Conservation (phyloP, 2,888 invertebrate genomes). For the Gastrophysa polygoni region DNA sequence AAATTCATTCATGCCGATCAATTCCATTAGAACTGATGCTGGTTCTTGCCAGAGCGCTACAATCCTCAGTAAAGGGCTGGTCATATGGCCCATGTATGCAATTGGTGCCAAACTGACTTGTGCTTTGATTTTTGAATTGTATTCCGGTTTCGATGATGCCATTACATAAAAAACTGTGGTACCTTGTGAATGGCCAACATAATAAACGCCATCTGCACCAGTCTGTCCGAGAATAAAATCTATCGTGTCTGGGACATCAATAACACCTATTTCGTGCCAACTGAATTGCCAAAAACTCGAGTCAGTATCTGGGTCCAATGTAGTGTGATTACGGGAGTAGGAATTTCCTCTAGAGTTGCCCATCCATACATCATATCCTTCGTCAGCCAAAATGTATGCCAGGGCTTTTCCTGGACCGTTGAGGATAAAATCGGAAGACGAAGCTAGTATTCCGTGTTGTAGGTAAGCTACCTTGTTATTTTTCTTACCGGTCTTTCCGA, state of each 20-base stretch:
- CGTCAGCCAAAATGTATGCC: slow-evolving; percentile 43
- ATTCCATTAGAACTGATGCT: slow-evolving; percentile 19
- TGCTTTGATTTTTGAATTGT: slow-evolving; percentile 69
- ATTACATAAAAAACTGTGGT: slow-evolving; percentile 72
- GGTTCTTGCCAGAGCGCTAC: slow-evolving; percentile 42
- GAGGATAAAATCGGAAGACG: slow-evolving; percentile 62
- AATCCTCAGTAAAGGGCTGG: slow-evolving; percentile 47
- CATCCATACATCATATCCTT: slow-evolving; percentile 50
- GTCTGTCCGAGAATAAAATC: slow-evolving; percentile 69
- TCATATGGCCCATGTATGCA: slow-evolving; percentile 66
- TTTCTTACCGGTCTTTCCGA: slow-evolving; percentile 55
- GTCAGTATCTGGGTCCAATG: slow-evolving; percentile 36
- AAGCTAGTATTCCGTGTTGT: slow-evolving; percentile 62
- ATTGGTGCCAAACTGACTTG: slow-evolving; percentile 75
- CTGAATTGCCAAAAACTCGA: slow-evolving; percentile 62
- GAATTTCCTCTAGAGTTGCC: slow-evolving; percentile 46
- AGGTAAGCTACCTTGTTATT: slow-evolving; percentile 53
- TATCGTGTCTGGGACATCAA: slow-evolving; percentile 82
- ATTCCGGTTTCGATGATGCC: slow-evolving; percentile 68
- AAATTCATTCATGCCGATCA: slow-evolving; percentile 65
- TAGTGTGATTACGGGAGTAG: slow-evolving; percentile 39
- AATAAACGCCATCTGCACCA: slow-evolving; percentile 67
- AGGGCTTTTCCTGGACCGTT: slow-evolving; percentile 59
- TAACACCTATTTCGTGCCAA: slow-evolving; percentile 82
- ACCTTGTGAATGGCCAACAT: slow-evolving; percentile 83